Conservation (phyloP, 1,140 invertebrate genomes). For the Calycopis cecrops region DNA sequence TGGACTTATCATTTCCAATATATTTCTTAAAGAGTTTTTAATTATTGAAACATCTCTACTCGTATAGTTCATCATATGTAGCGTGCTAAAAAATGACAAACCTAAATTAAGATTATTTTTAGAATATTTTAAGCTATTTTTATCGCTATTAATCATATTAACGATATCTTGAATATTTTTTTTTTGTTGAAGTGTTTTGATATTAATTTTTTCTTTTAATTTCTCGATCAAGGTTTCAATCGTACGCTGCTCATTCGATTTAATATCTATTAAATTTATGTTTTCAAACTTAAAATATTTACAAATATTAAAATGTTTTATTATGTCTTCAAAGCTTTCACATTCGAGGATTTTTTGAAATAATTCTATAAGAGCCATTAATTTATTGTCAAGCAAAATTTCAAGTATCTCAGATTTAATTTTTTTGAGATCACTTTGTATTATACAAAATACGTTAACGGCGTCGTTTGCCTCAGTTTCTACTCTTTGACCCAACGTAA, state of each 20-base stretch:
- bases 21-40: neutral
- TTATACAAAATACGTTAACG: neutral
- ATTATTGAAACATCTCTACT: neutral
- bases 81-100: neutral
- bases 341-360: neutral
- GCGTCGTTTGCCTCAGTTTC: neutral
- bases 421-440: slow-evolving; percentile 6
- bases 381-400: neutral
- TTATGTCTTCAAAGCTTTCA: neutral
- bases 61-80: neutral
- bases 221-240: neutral
- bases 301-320: neutral
- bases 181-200: neutral
- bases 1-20: neutral
- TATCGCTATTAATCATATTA: neutral
- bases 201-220: neutral
- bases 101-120: neutral
- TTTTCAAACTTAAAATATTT: neutral
- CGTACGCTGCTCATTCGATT: neutral
- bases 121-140: neutral
- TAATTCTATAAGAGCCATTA: neutral
- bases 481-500: neutral
- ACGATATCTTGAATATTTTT: neutral
- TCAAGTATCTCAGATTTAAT: neutral
- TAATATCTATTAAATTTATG: neutral